These are phyloP conservation scores for Amiota communis DNA, from an alignment of 2,888 invertebrate genomes.

Conservation along the genomic window DNA sequence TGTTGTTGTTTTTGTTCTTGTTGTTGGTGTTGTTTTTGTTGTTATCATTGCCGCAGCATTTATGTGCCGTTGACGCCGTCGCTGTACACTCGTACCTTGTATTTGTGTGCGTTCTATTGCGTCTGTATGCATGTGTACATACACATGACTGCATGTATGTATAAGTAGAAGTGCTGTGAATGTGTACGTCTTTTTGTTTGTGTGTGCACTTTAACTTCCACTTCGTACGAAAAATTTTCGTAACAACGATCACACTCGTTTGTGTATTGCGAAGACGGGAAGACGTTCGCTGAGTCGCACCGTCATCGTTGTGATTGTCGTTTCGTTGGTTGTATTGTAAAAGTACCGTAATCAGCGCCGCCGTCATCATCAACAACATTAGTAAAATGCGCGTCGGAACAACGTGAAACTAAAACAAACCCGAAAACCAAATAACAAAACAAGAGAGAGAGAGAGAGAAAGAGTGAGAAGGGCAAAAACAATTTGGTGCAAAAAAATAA, in stretches of 20 bases:
- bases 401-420: too few species aligned
- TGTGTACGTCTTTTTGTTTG: conserved; percentile 24
- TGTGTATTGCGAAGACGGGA: conserved; percentile 71
- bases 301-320: conserved; percentile 36
- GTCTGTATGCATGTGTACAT: conserved; percentile 43
- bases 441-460: too few species aligned
- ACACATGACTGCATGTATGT: conserved; percentile 31
- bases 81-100: conserved; percentile 27
- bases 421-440: too few species aligned
- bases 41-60: conserved; percentile 9
- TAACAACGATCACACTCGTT: conserved; percentile 73
- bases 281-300: conserved; percentile 59
- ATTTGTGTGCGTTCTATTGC: conserved; percentile 44
- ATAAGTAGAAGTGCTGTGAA: neutral
- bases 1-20: conserved; percentile 38
- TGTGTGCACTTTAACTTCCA: conserved; percentile 59
- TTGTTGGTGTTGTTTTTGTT: conserved; percentile 41
- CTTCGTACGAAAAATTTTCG: conserved; percentile 68
- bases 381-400: too few species aligned
- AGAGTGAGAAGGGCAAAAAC: conserved; percentile 27
- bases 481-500: too few species aligned
- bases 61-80: neutral
- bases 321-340: conserved; percentile 33
- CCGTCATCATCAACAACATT: neutral
- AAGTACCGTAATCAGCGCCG: conserved; percentile 31